phyloP scores from a whole-genome alignment of 64 coral and sea anemone genomes.

The Cladopsammia gracilis region DNA sequence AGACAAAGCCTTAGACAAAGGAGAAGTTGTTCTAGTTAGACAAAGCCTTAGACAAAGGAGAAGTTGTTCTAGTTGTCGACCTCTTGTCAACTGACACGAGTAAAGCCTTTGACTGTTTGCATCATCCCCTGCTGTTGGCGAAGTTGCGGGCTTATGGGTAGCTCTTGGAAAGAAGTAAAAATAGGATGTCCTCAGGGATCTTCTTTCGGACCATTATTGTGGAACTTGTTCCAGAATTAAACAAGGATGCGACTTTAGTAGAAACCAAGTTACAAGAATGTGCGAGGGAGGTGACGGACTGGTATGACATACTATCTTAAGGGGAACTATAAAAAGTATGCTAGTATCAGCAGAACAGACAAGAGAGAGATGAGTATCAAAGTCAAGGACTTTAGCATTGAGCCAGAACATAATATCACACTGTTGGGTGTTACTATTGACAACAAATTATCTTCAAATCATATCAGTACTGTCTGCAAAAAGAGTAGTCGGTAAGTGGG shows the following conservation, averaged over 20 bases:
- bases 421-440: conserved; percentile 36
- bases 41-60: too few relatives aligned
- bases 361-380: conserved; percentile 41
- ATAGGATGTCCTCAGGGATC: conserved; percentile 8
- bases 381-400: neutral
- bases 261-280: conserved; percentile 13
- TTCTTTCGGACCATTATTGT: conserved; percentile 9
- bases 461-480: conserved; percentile 49
- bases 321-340: conserved; percentile 48
- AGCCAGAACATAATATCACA: conserved; percentile 37
- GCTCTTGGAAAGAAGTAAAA: conserved; percentile 7
- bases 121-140: conserved; percentile 12
- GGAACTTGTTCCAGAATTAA: neutral
- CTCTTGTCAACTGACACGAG: too few relatives aligned
- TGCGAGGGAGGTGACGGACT: conserved; percentile 32
- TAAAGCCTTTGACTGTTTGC: too few relatives aligned
- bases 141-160: conserved; percentile 7
- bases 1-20: too few relatives aligned
- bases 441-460: conserved; percentile 29
- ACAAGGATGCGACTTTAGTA: neutral
- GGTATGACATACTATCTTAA: conserved; percentile 34
- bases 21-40: too few relatives aligned
- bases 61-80: too few relatives aligned
- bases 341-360: conserved; percentile 3
- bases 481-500: conserved; percentile 29